These are phyloP conservation scores for Bos indicus DNA, from an alignment of 2,113 vertebrate species.

Conservation along the genomic window DNA sequence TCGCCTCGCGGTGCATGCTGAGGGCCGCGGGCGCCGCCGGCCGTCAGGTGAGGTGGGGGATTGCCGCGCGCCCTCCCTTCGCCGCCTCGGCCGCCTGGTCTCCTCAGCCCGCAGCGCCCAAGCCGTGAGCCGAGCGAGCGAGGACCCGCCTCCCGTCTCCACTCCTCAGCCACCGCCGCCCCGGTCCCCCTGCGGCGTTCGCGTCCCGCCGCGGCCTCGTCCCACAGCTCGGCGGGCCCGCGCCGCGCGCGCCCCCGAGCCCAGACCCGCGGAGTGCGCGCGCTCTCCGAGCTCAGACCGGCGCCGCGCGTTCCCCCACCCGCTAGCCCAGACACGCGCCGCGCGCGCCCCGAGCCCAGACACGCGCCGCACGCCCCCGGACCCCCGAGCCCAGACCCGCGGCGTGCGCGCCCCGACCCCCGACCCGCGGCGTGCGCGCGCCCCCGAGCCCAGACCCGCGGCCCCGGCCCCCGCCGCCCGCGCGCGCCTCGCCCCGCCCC, in stretches of 20 bases:
- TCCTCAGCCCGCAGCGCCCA: background rate
- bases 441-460: background rate
- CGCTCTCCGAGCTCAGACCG: too few relatives aligned
- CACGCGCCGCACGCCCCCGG: background rate
- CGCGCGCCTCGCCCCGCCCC: background rate
- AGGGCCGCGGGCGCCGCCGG: conserved; percentile 52
- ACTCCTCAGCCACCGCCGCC: background rate
- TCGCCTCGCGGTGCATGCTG: conserved; percentile 40
- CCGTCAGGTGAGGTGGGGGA: background rate
- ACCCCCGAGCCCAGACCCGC: background rate
- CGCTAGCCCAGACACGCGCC: background rate
- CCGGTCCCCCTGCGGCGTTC: conserved; percentile 22
- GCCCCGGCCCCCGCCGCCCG: background rate
- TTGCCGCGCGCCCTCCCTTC: background rate
- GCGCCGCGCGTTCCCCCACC: too few relatives aligned
- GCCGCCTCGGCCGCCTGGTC: background rate
- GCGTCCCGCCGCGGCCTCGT: background rate
- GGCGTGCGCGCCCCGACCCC: background rate
- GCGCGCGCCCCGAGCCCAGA: conserved; percentile 6
- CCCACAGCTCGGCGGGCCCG: background rate
- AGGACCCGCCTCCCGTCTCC: conserved; percentile 15
- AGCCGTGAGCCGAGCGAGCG: background rate
- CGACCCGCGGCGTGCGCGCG: background rate
- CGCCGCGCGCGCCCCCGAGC: conserved; percentile 37
- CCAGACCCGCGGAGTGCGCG: too few relatives aligned